phyloP scores from a whole-genome alignment of 2,113 vertebrate species.

The Fregata magnificens region DNA sequence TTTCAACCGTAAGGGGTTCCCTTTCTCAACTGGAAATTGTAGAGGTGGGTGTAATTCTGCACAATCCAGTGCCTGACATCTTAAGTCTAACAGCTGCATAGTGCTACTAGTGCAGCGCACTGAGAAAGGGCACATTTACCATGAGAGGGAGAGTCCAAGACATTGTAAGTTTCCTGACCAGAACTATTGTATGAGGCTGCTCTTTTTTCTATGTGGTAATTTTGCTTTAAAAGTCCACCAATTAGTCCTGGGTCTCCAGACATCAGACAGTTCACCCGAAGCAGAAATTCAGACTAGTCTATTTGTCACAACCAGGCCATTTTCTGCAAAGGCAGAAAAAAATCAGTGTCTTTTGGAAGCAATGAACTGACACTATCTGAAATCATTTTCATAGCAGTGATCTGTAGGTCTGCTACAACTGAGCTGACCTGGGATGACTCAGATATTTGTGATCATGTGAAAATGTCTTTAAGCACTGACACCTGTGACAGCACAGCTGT shows the following conservation, averaged over 20 bases:
- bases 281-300: not conserved
- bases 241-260: rapidly evolving
- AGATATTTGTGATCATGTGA: not conserved
- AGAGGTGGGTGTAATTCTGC: not conserved
- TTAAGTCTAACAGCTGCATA: too few species aligned
- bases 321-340: not conserved
- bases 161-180: not conserved
- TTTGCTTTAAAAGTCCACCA: not conserved
- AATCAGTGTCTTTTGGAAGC: not conserved
- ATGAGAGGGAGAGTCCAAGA: not conserved
- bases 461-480: not conserved
- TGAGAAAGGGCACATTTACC: not conserved
- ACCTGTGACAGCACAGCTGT: not conserved
- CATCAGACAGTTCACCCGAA: not conserved
- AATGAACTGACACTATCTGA: not conserved
- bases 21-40: not conserved
- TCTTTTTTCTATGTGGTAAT: not conserved
- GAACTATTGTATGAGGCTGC: not conserved
- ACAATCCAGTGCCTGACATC: not conserved
- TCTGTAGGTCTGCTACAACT: not conserved
- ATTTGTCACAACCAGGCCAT: not conserved
- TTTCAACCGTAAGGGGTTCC: not conserved
- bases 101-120: not conserved
- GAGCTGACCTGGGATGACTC: not conserved
- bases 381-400: not conserved